phyloP scores from a whole-genome alignment of 2,113 vertebrate species.

The Copsychus sechellarum region DNA sequence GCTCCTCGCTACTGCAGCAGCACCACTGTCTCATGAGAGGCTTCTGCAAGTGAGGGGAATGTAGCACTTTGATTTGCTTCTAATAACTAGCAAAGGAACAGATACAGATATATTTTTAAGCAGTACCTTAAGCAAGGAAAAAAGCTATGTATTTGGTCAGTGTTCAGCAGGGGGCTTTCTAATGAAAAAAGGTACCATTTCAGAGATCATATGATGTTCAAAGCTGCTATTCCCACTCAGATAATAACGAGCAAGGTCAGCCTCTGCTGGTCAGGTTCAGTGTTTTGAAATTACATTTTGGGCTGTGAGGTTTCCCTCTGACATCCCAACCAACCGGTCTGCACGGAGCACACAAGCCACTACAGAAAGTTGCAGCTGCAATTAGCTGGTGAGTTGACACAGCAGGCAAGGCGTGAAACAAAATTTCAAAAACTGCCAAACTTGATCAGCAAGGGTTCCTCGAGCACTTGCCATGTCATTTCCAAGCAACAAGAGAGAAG shows the following conservation, averaged over 20 bases:
- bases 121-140: constrained; percentile 60
- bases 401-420: constrained; percentile 66
- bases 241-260: constrained; percentile 75
- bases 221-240: constrained; percentile 73
- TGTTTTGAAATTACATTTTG: constrained; percentile 72
- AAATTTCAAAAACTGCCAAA: constrained; percentile 66
- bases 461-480: background rate
- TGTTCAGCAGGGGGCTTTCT: constrained; percentile 68
- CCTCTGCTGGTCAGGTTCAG: constrained; percentile 67
- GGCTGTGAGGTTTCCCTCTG: constrained; percentile 55
- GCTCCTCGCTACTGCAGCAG: background rate
- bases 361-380: constrained; percentile 53
- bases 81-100: constrained; percentile 61
- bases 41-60: background rate
- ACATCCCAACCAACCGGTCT: constrained; percentile 10
- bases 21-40: constrained; percentile 24
- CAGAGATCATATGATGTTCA: constrained; percentile 72
- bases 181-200: constrained; percentile 72
- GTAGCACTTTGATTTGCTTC: constrained; percentile 54
- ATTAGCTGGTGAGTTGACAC: constrained; percentile 63
- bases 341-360: background rate
- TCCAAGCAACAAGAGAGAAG: constrained; percentile 35
- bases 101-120: constrained; percentile 45
- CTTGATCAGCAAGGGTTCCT: constrained; percentile 55
- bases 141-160: constrained; percentile 66